These are phyloP conservation scores for Rhabditophanes sp. DNA, from an alignment of 2,888 invertebrate genomes.

Conservation along the genomic window DNA sequence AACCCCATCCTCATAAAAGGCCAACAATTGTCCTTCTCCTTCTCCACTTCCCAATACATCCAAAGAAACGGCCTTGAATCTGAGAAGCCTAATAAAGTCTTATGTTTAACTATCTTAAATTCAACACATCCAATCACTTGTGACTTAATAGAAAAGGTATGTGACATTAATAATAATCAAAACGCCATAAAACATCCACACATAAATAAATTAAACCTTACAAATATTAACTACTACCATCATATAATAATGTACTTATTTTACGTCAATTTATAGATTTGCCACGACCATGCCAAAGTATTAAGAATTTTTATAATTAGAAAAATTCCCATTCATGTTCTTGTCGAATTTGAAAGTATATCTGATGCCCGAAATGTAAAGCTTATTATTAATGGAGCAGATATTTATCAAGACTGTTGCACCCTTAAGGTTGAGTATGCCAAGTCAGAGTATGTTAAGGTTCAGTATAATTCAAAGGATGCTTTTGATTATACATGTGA, in stretches of 20 bases:
- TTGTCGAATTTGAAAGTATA: slow-evolving; percentile 63
- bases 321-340: slow-evolving; percentile 17
- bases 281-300: slow-evolving; percentile 80
- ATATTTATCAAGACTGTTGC: slow-evolving; percentile 97
- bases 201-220: no score
- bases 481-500: no score
- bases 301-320: slow-evolving; percentile 72
- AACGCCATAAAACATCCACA: no score
- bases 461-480: background rate
- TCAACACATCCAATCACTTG: slow-evolving; percentile 97
- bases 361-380: slow-evolving; percentile 84
- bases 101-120: slow-evolving; percentile 90
- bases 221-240: no score
- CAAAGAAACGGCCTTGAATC: slow-evolving; percentile 36
- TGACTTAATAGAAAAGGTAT: slow-evolving; percentile 38
- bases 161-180: no score
- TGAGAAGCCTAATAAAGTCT: slow-evolving; percentile 79
- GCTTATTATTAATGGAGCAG: slow-evolving; percentile 85
- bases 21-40: slow-evolving; percentile 47
- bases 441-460: slow-evolving; percentile 58
- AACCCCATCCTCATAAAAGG: slow-evolving; percentile 46
- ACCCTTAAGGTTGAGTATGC: slow-evolving; percentile 96
- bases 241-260: no score
- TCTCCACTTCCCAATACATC: slow-evolving; percentile 44
- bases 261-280: slow-evolving; percentile 55